A percentile compares a stretch with the other conserved stretches of the same genome.
Conservation (phyloP, 2,113 vertebrate species). For the Syrrhaptes paradoxus region DNA sequence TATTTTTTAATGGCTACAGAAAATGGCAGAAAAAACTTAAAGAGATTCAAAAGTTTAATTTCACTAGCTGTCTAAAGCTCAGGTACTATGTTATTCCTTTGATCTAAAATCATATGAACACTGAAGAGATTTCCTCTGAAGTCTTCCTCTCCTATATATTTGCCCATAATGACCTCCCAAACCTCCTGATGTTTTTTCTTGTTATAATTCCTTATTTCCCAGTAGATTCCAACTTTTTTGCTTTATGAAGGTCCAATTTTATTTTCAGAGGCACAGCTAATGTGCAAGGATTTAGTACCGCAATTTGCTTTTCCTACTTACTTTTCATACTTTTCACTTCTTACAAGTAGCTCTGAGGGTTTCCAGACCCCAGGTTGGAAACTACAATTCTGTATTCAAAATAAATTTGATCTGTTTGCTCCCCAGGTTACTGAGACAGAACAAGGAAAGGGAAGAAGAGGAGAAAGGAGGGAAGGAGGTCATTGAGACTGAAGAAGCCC, state of each 20-base stretch:
- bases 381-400: neutral
- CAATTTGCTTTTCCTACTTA: neutral
- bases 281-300: neutral
- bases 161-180: neutral
- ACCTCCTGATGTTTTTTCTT: neutral
- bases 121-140: neutral
- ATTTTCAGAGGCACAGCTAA: neutral
- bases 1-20: neutral
- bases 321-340: neutral
- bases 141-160: neutral
- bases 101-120: neutral
- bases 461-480: neutral
- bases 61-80: neutral
- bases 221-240: neutral
- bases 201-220: neutral
- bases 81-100: neutral
- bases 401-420: neutral
- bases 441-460: neutral
- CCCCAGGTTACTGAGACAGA: neutral
- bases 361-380: neutral
- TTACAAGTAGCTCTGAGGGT: neutral
- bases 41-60: constrained; percentile 7
- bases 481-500: neutral
- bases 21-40: neutral
- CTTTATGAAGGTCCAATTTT: neutral